Conservation (phyloP, 2,888 invertebrate species). For the Chouioia cunea region DNA sequence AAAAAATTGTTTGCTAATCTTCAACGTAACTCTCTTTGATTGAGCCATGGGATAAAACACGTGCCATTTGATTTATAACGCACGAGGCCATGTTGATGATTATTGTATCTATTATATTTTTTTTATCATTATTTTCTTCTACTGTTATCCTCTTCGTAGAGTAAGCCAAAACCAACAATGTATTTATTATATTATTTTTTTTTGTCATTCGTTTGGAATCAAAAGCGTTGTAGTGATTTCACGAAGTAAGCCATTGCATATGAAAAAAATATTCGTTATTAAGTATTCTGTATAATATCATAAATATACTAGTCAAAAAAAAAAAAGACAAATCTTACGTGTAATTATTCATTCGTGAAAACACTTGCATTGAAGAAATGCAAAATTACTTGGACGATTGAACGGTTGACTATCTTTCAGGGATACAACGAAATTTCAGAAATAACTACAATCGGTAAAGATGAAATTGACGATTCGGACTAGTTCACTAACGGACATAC, state of each 20-base stretch:
- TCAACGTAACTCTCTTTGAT: background rate
- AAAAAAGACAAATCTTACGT: background rate
- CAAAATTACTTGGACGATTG: too few relatives aligned
- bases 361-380: too few relatives aligned
- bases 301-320: conserved; percentile 64
- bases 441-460: too few relatives aligned
- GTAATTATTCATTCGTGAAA: too few relatives aligned
- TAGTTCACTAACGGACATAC: too few relatives aligned
- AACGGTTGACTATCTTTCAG: conserved; percentile 1
- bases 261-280: conserved; percentile 48
- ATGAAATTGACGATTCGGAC: too few relatives aligned
- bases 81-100: conserved; percentile 43
- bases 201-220: background rate
- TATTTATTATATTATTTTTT: conserved; percentile 2
- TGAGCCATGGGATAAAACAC: conserved; percentile 40
- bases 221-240: conserved; percentile 44
- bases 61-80: conserved; percentile 43
- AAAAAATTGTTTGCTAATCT: too few relatives aligned
- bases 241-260: conserved; percentile 45
- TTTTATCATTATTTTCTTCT: background rate
- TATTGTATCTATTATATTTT: conserved; percentile 32
- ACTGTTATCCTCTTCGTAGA: conserved; percentile 28
- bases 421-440: background rate
- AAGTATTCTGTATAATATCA: conserved; percentile 61
- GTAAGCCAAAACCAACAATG: conserved; percentile 23